Evolutionary conservation across 1,140 invertebrate genomes (phyloP).

Genomic region (Pseudomyrmex flavicornis): DNA sequence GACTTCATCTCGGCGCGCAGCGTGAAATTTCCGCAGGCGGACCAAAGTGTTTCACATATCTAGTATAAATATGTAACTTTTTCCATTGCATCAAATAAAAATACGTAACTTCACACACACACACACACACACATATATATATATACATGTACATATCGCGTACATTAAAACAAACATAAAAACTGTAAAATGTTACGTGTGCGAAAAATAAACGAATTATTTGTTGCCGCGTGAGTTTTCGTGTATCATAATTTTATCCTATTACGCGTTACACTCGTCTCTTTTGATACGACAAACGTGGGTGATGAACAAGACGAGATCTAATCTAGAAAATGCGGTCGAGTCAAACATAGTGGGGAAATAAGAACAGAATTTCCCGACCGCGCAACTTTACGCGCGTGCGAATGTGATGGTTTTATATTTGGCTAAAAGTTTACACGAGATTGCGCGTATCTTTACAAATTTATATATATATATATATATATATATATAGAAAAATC

Average conservation of each 20-base stretch:
- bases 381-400: not conserved
- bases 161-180: not conserved
- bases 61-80: not conserved
- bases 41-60: slow-evolving; percentile 21
- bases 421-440: not conserved
- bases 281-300: slow-evolving; percentile 39
- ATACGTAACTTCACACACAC: not conserved
- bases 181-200: not conserved
- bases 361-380: not conserved
- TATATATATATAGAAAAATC: not conserved
- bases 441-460: not conserved
- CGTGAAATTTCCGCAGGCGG: slow-evolving; percentile 10
- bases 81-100: too few relatives aligned
- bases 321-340: slow-evolving; percentile 50
- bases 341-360: slow-evolving; percentile 17
- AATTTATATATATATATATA: not conserved
- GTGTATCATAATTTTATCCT: not conserved
- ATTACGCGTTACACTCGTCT: slow-evolving; percentile 27
- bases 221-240: not conserved
- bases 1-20: slow-evolving; percentile 18
- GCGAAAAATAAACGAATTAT: not conserved
- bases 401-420: not conserved
- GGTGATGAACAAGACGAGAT: slow-evolving; percentile 31
- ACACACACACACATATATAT: not conserved
- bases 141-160: not conserved